Evolutionary conservation across 2,888 invertebrate species (phyloP).

Genomic region (Choreutis nemorana): DNA sequence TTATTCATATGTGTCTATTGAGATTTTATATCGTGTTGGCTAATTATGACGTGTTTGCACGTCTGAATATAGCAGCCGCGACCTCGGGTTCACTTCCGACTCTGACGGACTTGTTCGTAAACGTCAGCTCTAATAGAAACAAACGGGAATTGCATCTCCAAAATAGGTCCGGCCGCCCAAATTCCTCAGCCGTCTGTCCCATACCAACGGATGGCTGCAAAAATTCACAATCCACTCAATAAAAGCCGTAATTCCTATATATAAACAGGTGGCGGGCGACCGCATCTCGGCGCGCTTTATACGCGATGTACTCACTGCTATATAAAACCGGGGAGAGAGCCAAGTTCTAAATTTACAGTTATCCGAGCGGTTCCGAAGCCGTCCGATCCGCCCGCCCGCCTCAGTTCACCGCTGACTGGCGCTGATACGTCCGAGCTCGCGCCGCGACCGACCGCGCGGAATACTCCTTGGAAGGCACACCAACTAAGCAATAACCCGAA

Average conservation of each 20-base stretch:
- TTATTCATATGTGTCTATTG: too few relatives aligned
- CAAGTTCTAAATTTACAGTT: constrained; percentile 71
- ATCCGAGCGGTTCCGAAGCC: constrained; percentile 51
- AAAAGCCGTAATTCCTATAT: constrained; percentile 63
- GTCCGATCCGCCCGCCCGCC: constrained; percentile 57
- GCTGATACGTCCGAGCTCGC: constrained; percentile 48
- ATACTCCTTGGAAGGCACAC: constrained; percentile 41
- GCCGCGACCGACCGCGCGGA: constrained; percentile 48
- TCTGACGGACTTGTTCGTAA: too few relatives aligned
- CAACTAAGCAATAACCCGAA: constrained; percentile 31
- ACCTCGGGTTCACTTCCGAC: too few relatives aligned
- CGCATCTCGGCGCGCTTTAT: constrained; percentile 64
- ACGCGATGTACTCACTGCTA: constrained; percentile 64
- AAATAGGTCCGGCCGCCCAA: constrained; percentile 29
- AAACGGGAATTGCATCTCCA: constrained; percentile 9
- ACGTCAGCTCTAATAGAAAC: too few relatives aligned
- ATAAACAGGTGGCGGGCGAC: constrained; percentile 47
- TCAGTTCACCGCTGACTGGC: constrained; percentile 60
- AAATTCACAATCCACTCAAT: constrained; percentile 58
- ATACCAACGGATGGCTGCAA: constrained; percentile 39
- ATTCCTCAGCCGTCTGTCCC: constrained; percentile 26
- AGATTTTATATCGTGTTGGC: too few relatives aligned
- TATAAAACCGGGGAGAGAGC: constrained; percentile 69
- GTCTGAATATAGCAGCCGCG: too few relatives aligned
- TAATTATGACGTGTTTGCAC: too few relatives aligned